phyloP scores from a whole-genome alignment of 2,113 vertebrate genomes.

The Labeo rohita region DNA sequence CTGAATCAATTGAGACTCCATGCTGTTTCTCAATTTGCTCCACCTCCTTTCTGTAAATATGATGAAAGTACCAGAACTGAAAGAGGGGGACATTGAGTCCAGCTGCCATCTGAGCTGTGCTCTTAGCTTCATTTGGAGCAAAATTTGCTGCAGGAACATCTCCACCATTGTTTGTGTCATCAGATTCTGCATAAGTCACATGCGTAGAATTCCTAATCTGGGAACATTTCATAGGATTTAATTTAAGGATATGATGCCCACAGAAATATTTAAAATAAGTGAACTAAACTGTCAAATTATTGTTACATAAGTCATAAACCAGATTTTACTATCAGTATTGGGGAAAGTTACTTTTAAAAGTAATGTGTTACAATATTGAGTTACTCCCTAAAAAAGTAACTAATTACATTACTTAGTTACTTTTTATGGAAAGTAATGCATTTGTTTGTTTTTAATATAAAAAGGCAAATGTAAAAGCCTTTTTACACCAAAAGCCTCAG shows the following conservation, averaged over 20 bases:
- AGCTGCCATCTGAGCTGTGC: no score
- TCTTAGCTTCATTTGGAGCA: not conserved
- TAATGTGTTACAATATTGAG: no score
- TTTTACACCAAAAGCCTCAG: no score
- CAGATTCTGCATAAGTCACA: not conserved
- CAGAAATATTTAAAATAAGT: not conserved
- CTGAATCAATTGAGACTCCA: conserved; percentile 4
- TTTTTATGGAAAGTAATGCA: no score
- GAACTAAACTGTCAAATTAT: no score
- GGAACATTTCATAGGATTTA: not conserved
- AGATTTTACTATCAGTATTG: no score
- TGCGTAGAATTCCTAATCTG: not conserved
- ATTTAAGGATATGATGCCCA: not conserved
- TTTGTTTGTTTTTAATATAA: no score
- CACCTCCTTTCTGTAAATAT: conserved; percentile 57
- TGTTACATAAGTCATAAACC: no score
- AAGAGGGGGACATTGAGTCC: not conserved
- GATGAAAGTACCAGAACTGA: conserved; percentile 59
- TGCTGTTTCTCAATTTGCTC: conserved; percentile 43
- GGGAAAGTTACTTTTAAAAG: no score
- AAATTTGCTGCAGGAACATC: not conserved
- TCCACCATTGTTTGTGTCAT: not conserved
- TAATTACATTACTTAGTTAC: no score
- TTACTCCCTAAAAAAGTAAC: no score
- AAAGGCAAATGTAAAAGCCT: no score